Conservation (phyloP, 2,113 vertebrate genomes). For the Pelecanoides urinatrix region DNA sequence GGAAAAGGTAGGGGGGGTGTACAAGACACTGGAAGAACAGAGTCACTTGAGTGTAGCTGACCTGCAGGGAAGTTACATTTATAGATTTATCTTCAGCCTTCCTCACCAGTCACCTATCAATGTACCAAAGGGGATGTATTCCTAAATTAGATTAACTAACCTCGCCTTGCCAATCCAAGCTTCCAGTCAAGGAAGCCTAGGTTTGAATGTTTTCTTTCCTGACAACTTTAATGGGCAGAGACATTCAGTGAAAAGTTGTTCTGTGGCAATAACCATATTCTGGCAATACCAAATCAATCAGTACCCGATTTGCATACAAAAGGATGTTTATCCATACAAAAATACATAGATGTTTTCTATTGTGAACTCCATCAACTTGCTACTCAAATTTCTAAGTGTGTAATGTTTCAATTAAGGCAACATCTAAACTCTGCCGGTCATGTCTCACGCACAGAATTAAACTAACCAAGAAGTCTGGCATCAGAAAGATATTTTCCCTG, state of each 20-base stretch:
- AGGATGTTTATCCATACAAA: not conserved
- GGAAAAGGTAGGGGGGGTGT: not conserved
- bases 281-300: not conserved
- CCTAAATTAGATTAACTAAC: not conserved
- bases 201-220: not conserved
- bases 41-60: not conserved
- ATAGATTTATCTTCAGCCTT: not conserved
- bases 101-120: not conserved
- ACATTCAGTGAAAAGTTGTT: not conserved
- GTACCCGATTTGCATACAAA: not conserved
- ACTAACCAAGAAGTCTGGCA: not conserved
- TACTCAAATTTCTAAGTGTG: not conserved
- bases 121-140: not conserved
- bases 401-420: not conserved
- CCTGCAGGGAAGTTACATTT: not conserved
- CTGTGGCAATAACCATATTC: not conserved
- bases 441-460: not conserved
- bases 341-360: not conserved
- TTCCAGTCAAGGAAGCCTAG: not conserved
- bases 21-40: not conserved
- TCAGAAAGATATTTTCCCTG: not conserved
- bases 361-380: not conserved
- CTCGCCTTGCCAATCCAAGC: not conserved
- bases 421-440: not conserved
- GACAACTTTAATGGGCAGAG: not conserved